Evolutionary conservation across 2,113 vertebrate species (phyloP), one percentile per base, ranked within the genome.

Genomic region (Formicarius rufipectus): DNA sequence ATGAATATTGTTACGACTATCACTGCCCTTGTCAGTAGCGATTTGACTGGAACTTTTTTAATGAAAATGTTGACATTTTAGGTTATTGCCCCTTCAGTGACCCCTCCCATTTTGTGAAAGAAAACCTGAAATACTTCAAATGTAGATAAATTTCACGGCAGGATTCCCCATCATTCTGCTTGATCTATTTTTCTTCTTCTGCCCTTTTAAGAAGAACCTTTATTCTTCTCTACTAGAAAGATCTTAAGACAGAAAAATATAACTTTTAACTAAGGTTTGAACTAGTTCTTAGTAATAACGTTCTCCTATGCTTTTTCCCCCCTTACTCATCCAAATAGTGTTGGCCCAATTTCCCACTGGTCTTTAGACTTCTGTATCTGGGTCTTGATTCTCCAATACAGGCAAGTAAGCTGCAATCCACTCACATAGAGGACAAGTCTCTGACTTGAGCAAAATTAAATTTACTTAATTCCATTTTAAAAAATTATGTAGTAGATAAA

Each of bases 1-100:
- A 45, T 5, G 0, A 82, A 10, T 45, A 39, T 71, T 2, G 1
- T 58, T 40, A 24, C 0, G 1, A 25, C 23, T 50, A 10, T 16
- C 14, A 9, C 5, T 78, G 33, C 17, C 45, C 28, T 89, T 35
- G 15, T 42, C 4, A 7, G 40, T 13, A 75, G 24, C 50, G 56
- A 60, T 52, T 30, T 84, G 33, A 42, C 1, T 17, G 23, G 15
- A 87, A 53, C 5, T 5, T 37, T 73, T 45, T 69, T 6, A 5
- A 90, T 58, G 3, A 64, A 75, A 68, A 59, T n/a, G 10, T 9
- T 63, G 10, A 11, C 21, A 25, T 81, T 90, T 87, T 5, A 73
- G 45, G 55, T n/a, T 67, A 12, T 16, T 67, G 45, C 4, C 6
- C 14, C 30, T 52, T 35, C 30, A 63, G 14, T 45, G 17, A 14